Conservation (phyloP, 1,140 invertebrate genomes). For the Drosophila dunni region DNA sequence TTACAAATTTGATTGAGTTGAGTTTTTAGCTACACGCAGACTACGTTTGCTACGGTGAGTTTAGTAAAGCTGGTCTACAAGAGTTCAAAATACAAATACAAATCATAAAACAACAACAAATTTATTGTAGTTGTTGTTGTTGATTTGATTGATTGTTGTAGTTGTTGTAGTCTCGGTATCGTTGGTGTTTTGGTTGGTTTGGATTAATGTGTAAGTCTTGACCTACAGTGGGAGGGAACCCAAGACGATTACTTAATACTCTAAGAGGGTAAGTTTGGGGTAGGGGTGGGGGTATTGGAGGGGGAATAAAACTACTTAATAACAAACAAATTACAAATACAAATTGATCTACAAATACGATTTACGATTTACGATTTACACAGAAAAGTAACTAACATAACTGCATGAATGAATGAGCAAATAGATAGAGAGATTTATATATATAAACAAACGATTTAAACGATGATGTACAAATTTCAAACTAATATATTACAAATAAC, state of each 20-base stretch:
- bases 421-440: conserved; percentile 30
- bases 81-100: conserved; percentile 26
- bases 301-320: conserved; percentile 33
- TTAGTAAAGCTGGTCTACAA: conserved; percentile 78
- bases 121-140: conserved; percentile 18
- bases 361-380: conserved; percentile 32
- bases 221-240: conserved; percentile 10
- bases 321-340: conserved; percentile 55
- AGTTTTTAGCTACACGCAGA: conserved; percentile 63
- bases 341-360: conserved; percentile 45
- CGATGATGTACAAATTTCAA: conserved; percentile 48
- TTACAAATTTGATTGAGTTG: conserved; percentile 61
- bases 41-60: conserved; percentile 78
- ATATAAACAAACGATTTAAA: conserved; percentile 19
- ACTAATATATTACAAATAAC: conserved; percentile 55
- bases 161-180: conserved; percentile 35
- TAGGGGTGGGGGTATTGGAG: neutral
- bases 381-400: conserved; percentile 41
- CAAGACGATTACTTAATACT: conserved; percentile 9
- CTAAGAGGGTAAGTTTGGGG: too few relatives aligned
- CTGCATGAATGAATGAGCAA: conserved; percentile 41
- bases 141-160: conserved; percentile 30
- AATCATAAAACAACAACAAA: conserved; percentile 42
- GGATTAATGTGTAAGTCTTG: conserved; percentile 58
- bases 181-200: neutral